These are phyloP conservation scores for Porites lobata DNA, from an alignment of 92 coral and sea anemone genomes.

Conservation along the genomic window DNA sequence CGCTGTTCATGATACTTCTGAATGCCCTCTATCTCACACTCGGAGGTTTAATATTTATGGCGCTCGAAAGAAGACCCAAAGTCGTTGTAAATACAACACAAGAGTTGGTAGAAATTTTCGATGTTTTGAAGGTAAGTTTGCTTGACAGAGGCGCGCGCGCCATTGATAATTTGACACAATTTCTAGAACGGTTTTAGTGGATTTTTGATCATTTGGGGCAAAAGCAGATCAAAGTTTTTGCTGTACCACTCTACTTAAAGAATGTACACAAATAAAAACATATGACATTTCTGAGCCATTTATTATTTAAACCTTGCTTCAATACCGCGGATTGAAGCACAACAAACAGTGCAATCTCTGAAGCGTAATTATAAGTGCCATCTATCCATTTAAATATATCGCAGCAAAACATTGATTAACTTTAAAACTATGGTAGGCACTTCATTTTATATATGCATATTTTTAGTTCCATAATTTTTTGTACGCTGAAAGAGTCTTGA, in stretches of 20 bases:
- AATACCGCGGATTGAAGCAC: slow-evolving; percentile 16
- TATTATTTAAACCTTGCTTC: slow-evolving; percentile 26
- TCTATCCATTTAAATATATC: not conserved
- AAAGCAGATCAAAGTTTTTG: not conserved
- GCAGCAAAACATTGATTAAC: not conserved
- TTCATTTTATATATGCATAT: not conserved
- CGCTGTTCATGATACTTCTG: slow-evolving; percentile 78
- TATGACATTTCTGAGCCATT: slow-evolving; percentile 17
- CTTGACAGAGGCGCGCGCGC: not conserved
- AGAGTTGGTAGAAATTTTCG: slow-evolving; percentile 80
- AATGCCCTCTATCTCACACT: slow-evolving; percentile 80
- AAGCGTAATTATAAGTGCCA: not conserved
- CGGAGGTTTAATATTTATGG: slow-evolving; percentile 85
- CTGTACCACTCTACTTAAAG: not conserved
- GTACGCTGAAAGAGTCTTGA: not conserved
- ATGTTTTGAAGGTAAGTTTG: slow-evolving; percentile 81
- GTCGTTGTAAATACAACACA: slow-evolving; percentile 70
- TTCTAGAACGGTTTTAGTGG: not conserved
- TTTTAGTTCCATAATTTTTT: not conserved
- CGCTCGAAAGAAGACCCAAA: slow-evolving; percentile 69
- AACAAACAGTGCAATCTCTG: not conserved
- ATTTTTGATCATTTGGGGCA: not conserved
- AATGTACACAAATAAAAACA: slow-evolving; percentile 23
- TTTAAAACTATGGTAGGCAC: not conserved
- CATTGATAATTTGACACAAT: not conserved